These are phyloP conservation scores for Lepidostoma basale DNA, from an alignment of 1,140 invertebrate genomes.

Conservation along the genomic window DNA sequence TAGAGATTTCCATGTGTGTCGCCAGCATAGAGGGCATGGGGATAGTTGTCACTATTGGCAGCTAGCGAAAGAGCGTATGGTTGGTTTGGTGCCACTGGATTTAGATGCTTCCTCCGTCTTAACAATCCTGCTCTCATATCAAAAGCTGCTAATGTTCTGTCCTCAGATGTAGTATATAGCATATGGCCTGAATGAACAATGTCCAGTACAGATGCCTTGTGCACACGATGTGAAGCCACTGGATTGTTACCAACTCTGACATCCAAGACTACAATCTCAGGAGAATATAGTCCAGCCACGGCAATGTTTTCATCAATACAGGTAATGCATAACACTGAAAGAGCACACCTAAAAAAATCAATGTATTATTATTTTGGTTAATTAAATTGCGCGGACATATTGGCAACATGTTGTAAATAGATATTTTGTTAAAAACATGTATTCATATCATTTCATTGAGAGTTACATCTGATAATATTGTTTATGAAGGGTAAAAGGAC, in stretches of 20 bases:
- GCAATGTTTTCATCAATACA: slow-evolving; percentile 40
- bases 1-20: slow-evolving; percentile 33
- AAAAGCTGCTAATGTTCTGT: slow-evolving; percentile 29
- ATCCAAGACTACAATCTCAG: slow-evolving; percentile 35
- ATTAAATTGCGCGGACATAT: background rate
- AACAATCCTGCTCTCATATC: slow-evolving; percentile 29
- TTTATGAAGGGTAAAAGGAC: no score
- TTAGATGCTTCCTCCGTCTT: slow-evolving; percentile 15
- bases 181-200: slow-evolving; percentile 24
- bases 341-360: slow-evolving; percentile 30
- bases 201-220: slow-evolving; percentile 36
- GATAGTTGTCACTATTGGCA: slow-evolving; percentile 29
- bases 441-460: no score
- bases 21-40: slow-evolving; percentile 33
- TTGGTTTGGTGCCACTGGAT: background rate
- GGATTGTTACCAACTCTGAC: slow-evolving; percentile 9
- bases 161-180: slow-evolving; percentile 39
- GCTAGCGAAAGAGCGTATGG: slow-evolving; percentile 30
- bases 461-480: no score
- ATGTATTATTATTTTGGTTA: background rate
- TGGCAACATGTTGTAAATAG: background rate
- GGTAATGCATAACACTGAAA: slow-evolving; percentile 36
- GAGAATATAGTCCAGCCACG: slow-evolving; percentile 37
- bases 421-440: no score
- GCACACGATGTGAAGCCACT: slow-evolving; percentile 21